Evolutionary conservation across 2,888 invertebrate genomes (phyloP), one percentile per base, ranked within the genome.

Genomic region (Podabrus alpinus): DNA sequence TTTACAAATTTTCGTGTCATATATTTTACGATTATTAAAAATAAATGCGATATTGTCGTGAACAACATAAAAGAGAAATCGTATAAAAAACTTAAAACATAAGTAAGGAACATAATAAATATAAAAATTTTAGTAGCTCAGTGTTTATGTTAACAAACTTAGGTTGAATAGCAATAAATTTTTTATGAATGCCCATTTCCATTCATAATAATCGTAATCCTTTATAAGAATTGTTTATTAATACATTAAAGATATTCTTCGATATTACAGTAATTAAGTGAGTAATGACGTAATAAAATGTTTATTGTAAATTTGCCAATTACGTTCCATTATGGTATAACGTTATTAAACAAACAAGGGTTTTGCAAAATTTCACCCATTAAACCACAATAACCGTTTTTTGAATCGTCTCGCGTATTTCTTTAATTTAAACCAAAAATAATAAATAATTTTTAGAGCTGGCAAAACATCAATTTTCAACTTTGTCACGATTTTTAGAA

Each of bases 401-500:
- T 25, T 21, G 21, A 21, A 21, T 7, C 2, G 1, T 21, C 21
- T 7, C n/a, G n/a, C n/a, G n/a, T n/a, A 21, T 29, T n/a, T 45
- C 45, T 7, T 45, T 45, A 45, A 45, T 45, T 45, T 45, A 45
- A 45, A 45, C n/a, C n/a, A n/a, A 45, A 45, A 45, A n/a, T n/a
- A 45, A 45, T 45, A 45, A 45, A 45, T 45, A 45, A 45, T n/a
- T n/a, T 60, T 66, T 59, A 83, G 81, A 84, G 83, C 84, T 84
- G 85, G 83, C 84, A 83, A 85, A 85, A 85, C 84, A 85, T 84
- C 84, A 84, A 83, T 85, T 85, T 82, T 84, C 83, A 78, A 79
- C 77, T 78, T 78, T 84, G 84, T 84, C 82, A 67, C 71, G 79
- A 80, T 81, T 78, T 76, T 80, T 72, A 76, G 76, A 81, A 81